These are phyloP conservation scores for Aviceda subcristata DNA, from an alignment of 2,113 vertebrate genomes.

Conservation along the genomic window DNA sequence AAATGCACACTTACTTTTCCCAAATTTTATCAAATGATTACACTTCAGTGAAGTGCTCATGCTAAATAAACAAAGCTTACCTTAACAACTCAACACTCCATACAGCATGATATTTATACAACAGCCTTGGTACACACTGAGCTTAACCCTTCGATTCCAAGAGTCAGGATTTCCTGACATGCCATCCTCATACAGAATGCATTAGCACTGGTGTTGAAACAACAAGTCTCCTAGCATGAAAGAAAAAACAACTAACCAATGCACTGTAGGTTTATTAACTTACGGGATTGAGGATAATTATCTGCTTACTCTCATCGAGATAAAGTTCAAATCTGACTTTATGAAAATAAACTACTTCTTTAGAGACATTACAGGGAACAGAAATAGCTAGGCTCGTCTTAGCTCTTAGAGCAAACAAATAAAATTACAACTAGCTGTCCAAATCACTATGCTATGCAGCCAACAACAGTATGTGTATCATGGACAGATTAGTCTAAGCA, in stretches of 20 bases:
- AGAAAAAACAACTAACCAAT: neutral
- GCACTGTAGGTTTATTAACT: neutral
- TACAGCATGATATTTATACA: constrained; percentile 55
- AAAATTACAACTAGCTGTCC: neutral
- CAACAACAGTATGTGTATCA: neutral
- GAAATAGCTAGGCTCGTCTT: neutral
- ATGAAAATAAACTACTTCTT: neutral
- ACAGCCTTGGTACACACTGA: constrained; percentile 43
- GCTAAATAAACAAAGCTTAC: constrained; percentile 58
- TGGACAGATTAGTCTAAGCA: neutral
- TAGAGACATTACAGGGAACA: neutral
- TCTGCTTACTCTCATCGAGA: neutral
- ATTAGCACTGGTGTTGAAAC: neutral
- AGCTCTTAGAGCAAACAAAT: neutral
- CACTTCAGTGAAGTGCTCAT: constrained; percentile 31
- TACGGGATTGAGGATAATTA: neutral
- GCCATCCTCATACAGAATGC: neutral
- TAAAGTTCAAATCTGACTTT: neutral
- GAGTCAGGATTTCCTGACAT: constrained; percentile 51
- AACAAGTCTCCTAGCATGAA: neutral
- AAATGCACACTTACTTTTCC: constrained; percentile 1
- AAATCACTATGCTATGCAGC: neutral
- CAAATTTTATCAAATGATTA: constrained; percentile 52
- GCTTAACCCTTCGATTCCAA: constrained; percentile 66
- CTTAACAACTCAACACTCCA: constrained; percentile 48